Conservation (phyloP, 2,797 vertebrate genomes). For the Psittacula derbiana region DNA sequence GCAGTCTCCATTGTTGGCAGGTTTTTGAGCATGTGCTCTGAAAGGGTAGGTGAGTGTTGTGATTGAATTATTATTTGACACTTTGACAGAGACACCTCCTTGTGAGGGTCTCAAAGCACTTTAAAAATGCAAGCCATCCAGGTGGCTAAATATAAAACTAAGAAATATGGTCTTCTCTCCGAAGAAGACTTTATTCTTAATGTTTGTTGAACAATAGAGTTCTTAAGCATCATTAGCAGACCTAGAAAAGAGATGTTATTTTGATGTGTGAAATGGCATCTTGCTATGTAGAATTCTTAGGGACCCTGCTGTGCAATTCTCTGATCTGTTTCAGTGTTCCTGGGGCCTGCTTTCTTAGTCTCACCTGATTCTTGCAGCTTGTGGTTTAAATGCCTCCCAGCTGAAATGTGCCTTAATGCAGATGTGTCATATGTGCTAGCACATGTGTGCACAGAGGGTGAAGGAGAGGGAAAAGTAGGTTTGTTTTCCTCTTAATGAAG, state of each 20-base stretch:
- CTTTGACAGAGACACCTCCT: neutral
- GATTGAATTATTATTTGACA: neutral
- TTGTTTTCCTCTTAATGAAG: neutral
- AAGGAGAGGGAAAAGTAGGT: conserved; percentile 12
- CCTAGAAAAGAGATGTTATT: neutral
- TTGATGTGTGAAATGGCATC: neutral
- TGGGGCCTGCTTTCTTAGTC: neutral
- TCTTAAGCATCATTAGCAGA: neutral
- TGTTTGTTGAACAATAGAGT: neutral
- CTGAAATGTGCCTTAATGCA: neutral
- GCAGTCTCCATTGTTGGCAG: neutral
- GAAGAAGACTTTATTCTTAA: neutral
- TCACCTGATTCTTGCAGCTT: neutral
- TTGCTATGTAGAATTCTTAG: neutral
- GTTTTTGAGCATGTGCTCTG: neutral
- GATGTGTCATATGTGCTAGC: neutral
- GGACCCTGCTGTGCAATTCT: neutral
- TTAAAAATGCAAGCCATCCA: neutral
- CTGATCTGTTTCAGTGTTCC: neutral
- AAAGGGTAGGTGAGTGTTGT: neutral
- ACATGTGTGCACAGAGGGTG: rapidly evolving
- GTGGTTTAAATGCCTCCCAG: neutral
- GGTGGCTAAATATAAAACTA: neutral
- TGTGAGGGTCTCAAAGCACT: neutral
- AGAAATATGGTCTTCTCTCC: neutral